phyloP scores from a whole-genome alignment of 2,888 invertebrate species.

The Erynnis tages region DNA sequence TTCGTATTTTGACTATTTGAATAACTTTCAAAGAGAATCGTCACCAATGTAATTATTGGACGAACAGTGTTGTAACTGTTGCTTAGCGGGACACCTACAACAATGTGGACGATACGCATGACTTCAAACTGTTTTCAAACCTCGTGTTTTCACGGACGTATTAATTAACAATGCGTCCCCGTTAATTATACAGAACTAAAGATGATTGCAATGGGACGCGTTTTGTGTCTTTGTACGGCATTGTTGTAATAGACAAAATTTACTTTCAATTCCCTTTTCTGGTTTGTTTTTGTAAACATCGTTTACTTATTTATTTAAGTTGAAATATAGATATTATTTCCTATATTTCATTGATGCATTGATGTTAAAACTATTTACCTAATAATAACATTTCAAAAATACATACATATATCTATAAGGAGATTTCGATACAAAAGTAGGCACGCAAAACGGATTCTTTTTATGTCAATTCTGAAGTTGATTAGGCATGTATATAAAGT shows the following conservation, averaged over 20 bases:
- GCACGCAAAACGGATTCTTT: no score
- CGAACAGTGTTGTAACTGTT: constrained; percentile 65
- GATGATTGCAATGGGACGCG: constrained; percentile 8
- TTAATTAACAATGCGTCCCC: constrained; percentile 19
- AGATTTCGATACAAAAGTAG: no score
- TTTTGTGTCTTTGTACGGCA: constrained; percentile 2
- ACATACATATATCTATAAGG: no score
- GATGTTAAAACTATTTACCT: no score
- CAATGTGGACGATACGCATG: constrained; percentile 57
- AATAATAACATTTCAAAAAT: no score
- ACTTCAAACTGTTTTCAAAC: constrained; percentile 37
- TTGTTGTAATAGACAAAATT: constrained; percentile 4
- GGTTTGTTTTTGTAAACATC: neutral
- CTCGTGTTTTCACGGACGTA: constrained; percentile 25
- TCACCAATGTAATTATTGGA: constrained; percentile 75
- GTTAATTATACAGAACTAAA: constrained; percentile 21
- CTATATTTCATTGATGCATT: no score
- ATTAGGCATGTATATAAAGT: no score
- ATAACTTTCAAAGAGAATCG: constrained; percentile 62
- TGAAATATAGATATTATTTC: neutral
- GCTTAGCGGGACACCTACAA: constrained; percentile 61
- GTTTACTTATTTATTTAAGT: neutral
- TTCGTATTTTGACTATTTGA: constrained; percentile 70
- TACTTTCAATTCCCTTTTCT: constrained; percentile 9
- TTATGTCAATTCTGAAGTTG: no score